Evolutionary conservation across 2,797 vertebrate genomes (phyloP).

Genomic region (Lindbergichthys nudifrons): DNA sequence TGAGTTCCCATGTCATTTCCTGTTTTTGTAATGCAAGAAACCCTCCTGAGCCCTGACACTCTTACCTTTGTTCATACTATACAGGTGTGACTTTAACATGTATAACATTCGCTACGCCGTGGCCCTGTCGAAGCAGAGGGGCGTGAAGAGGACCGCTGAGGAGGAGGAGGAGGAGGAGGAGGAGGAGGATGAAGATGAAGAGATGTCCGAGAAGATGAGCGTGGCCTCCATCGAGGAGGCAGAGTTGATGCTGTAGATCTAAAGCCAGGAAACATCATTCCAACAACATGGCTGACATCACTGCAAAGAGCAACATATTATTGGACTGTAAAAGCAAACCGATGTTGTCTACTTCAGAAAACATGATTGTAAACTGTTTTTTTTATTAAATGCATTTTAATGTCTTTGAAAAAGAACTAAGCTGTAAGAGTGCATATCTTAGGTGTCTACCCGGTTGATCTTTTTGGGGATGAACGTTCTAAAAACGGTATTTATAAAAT

Average conservation of each 20-base stretch:
- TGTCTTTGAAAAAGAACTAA: too few species aligned
- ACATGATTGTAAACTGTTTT: constrained; percentile 44
- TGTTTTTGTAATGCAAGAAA: too few species aligned
- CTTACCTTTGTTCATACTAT: constrained; percentile 5
- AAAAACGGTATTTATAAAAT: too few species aligned
- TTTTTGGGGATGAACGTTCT: too few species aligned
- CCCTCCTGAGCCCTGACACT: not conserved
- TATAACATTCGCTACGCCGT: constrained; percentile 90
- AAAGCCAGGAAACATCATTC: not conserved
- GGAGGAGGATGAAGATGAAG: constrained; percentile 75
- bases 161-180: constrained; percentile 42
- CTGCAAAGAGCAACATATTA: constrained; percentile 3
- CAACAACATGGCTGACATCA: not conserved
- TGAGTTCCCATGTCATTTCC: too few species aligned
- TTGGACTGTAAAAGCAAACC: constrained; percentile 32
- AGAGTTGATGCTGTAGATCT: constrained; percentile 64
- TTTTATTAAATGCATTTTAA: constrained; percentile 47
- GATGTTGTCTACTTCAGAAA: constrained; percentile 23
- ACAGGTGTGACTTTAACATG: constrained; percentile 96
- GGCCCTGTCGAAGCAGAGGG: constrained; percentile 90
- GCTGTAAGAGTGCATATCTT: too few species aligned
- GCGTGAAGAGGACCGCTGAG: constrained; percentile 85
- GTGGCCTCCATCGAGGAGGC: constrained; percentile 72
- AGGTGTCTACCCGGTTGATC: too few species aligned
- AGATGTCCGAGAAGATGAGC: constrained; percentile 69